Evolutionary conservation across 2,797 vertebrate genomes (phyloP), one percentile per base, ranked within the genome.

Genomic region (Chlorospingus flavigularis): DNA sequence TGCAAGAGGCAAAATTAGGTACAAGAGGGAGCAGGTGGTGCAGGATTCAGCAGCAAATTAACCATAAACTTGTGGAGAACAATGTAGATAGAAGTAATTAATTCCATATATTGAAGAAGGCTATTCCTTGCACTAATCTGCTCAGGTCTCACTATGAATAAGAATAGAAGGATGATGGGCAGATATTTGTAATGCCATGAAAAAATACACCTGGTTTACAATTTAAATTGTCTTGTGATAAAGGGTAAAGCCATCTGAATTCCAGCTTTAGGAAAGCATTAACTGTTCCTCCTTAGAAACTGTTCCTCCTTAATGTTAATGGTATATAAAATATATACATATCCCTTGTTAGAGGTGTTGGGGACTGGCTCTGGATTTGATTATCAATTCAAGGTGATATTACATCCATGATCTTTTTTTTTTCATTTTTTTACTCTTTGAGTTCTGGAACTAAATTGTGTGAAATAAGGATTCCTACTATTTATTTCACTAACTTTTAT

Each of bases 201-300:
- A 96, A 96, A 76, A 70, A 54, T 76, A 78, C 43, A 87, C 25
- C 66, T 94, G 84, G 90, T 84, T 94, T 95, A 70, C 68, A 92
- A 72, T 93, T 93, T 87, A 63, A 97, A 94, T 51, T 61, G 55
- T 79, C 73, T 78, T 80, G 3, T 75, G 62, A 94, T 96, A 96
- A 97, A 96, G 95, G 42, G 24, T 66, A 65, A 92, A 95, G 67
- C 39, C 40, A 92, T 97, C 95, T 96, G 90, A 96, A 97, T 96
- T 93, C 75, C 88, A 95, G 67, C 85, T 96, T 95, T 61, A 95
- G 88, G 91, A 88, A 61, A 88, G 79, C 23, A 53, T 95, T 95
- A 94, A 90, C 57, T 86, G 87, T 87, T 73, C 25, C 53, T 92
- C 61, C 42, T 93, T 71, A 94, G 31, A 93, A 94, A 86, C 78